Evolutionary conservation across 2,797 vertebrate species (phyloP).

Genomic region (Esox masquinongy): DNA sequence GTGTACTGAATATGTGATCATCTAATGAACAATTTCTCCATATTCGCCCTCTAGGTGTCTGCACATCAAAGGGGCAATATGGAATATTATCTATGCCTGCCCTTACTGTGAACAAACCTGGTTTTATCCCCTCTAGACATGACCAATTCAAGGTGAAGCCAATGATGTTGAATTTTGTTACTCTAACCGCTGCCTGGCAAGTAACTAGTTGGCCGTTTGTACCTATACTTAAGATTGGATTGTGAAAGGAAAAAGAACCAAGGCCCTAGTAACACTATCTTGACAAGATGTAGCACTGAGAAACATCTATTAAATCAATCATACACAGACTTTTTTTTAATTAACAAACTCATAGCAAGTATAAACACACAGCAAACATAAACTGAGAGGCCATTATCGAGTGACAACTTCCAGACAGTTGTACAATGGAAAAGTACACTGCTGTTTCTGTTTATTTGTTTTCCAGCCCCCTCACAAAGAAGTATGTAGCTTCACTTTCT

Average conservation of each 20-base stretch:
- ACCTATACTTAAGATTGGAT: background rate
- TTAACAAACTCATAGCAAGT: background rate
- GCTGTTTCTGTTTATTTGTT: slow-evolving; percentile 34
- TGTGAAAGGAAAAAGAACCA: background rate
- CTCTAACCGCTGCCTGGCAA: slow-evolving; percentile 52
- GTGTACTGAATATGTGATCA: slow-evolving; percentile 64
- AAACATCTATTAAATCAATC: background rate
- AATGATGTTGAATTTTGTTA: slow-evolving; percentile 65
- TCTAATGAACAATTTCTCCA: slow-evolving; percentile 64
- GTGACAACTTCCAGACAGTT: background rate
- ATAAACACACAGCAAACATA: background rate
- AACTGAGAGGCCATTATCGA: background rate
- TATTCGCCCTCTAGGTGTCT: slow-evolving; percentile 57
- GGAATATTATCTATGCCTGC: slow-evolving; percentile 58
- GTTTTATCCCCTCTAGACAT: slow-evolving; percentile 58
- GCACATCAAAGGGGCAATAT: slow-evolving; percentile 71
- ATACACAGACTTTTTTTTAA: background rate
- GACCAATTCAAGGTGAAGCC: slow-evolving; percentile 50
- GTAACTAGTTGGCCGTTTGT: slow-evolving; percentile 50
- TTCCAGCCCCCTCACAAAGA: slow-evolving; percentile 9
- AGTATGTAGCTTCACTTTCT: slow-evolving; percentile 15
- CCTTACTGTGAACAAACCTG: slow-evolving; percentile 55
- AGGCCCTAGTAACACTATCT: background rate
- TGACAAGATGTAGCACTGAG: background rate
- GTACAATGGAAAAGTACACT: background rate